Evolutionary conservation across 2,888 invertebrate genomes (phyloP), one percentile per base, ranked within the genome.

Genomic region (Drosophila kambysellisi): DNA sequence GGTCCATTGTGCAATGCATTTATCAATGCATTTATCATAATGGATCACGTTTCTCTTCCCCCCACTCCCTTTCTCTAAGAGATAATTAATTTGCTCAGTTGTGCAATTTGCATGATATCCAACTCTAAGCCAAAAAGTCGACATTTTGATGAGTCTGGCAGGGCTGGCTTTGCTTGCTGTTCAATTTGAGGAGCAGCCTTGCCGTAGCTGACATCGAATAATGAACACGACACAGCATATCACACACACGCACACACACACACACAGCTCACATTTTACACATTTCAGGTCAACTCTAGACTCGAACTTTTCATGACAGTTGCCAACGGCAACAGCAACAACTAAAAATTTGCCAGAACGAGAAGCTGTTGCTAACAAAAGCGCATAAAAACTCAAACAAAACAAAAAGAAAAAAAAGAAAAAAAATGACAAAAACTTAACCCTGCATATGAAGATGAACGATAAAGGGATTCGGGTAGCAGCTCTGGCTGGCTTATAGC

Each of bases 261-360:
- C 41, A 66, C 61, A 61, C 46, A 57, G 59, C 81, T 57, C 71
- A 69, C 66, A 80, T 63, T 70, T 51, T 66, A 54, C 71, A 66
- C 71, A 77, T 84, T 89, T 80, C 88, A 89, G 88, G 88, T 84
- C 85, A 86, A 82, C 85, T 84, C 76, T 72, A 82, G 83, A 80
- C 81, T 88, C 77, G 78, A 83, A 86, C 85, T 84, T 85, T 87
- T 76, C 74, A 89, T 84, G 84, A 89, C 89, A 83, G 82, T 82
- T 79, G 86, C 70, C 70, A 85, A 71, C 70, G 83, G 69, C 71
- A 84, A 56, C 25, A 56, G 54, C 46, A 53, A 51, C 65, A 74
- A 39, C 66, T 60, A 74, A 67, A 76, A 72, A 63, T 76, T 76
- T 54, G 64, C 52, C 39, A 68, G 69, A 70, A 59, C 50, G 57